Base-by-base conservation (phyloP, 1,140 invertebrate genomes). In the Macrobrachium nipponense region DNA sequence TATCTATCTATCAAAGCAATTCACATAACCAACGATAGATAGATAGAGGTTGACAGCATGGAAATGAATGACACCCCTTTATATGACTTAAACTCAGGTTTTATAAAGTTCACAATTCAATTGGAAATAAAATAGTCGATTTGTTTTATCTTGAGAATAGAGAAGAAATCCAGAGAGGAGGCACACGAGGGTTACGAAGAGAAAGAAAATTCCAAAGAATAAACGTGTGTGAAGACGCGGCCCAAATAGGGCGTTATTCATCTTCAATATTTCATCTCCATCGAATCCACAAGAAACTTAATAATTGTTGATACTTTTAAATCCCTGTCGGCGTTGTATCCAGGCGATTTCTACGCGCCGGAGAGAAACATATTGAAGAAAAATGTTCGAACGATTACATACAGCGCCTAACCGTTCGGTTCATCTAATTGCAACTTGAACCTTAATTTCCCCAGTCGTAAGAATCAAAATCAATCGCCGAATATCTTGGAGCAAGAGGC, bases 261-360 rank as follows among this genome's bases (percentile, higher is more conserved):
- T 72, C 70, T 51, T 15, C 36, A 36, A 85, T 66, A 80, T 60
- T 72, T 85, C 17, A 27, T 62, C 81, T 80, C 80, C 80, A 82
- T 72, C 80, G 66, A 82, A 51, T 85, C 79, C 66, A 59, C 44
- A 27, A 85, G 79, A 61, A 80, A 85, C 51, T 80, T 80, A 85
- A 79, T 85, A 79, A 85, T 85, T 85, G 83, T 80, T 73, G 83
- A 85, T 78, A 85, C 76, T 80, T 64, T 70, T 85, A 72, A 85
- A 66, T 51, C 64, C 77, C 64, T 27, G 36, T 44, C 76, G 23
- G 58, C 51, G 66, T 43, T 59, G 83, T 70, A 80, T 80, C 76
- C 64, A 66, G 72, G 83, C 83, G 75, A 60, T 72, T 66, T 79
- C 66, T 85, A 80, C 83, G 68, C 83, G 51, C 51, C 64, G 62